Evolutionary conservation across 1,140 invertebrate species (phyloP), one percentile per base, ranked within the genome.

Genomic region (Pomacea maculata): DNA sequence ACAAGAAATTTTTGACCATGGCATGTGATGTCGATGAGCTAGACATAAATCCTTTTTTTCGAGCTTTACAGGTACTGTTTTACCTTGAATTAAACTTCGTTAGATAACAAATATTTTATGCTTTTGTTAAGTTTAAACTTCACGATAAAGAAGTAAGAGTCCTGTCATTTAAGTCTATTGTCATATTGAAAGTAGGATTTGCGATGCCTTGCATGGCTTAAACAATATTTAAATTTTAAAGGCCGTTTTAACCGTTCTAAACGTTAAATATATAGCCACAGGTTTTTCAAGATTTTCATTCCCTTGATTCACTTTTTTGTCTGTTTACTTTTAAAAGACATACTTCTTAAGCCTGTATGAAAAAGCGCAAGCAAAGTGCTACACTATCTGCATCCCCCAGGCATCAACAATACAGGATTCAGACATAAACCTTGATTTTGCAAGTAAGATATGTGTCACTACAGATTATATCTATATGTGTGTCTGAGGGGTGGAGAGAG

Each of bases 11-110:
- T 17, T 11, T 12, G 61, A 84, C 68, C 34, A 88, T 88, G 87
- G 76, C 84, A 80, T 76, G 65, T 81, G 86, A 88, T 61, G 80
- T 84, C 12, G 87, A 88, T 70, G 87, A 88, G 57, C 63, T 88
- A 29, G 86, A 88, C 75, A 83, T 87, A 29, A 88, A 88, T 77
- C 86, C 86, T 7, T 85, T 88, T 71, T 88, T 87, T 64, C 75
- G 74, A 29, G 82, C 83, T 10, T 80, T 88, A 74, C 86, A 87
- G 85, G 87, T 88, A 81, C 55, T 61, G 57, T 6, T 61, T 1
- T 4, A 45, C 0, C 34, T 61, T 17, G 57, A 61, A 6, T 14
- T 61, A 61, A 61, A 61, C 11, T 61, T 61, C 57, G 15, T 61
- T 61, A 61, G 57, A 61, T 17, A 61, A 8, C 57, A 17, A 61